phyloP scores from a whole-genome alignment of 2,797 vertebrate genomes.

The Bradypodion pumilum region DNA sequence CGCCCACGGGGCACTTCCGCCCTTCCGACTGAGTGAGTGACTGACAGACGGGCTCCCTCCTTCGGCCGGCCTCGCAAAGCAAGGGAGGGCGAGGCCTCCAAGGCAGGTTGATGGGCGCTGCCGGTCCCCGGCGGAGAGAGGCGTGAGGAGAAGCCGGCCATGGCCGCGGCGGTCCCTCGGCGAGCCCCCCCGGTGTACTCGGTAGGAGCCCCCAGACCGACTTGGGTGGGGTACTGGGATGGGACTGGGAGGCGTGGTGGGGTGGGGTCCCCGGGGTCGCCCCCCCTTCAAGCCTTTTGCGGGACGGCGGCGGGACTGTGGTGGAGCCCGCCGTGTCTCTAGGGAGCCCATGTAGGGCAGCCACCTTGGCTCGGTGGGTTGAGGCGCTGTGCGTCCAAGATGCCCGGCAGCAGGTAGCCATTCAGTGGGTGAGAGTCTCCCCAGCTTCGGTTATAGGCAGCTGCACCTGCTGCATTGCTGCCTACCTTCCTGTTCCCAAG shows the following conservation, averaged over 20 bases:
- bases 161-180: conserved; percentile 2
- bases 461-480: background rate
- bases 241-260: too few relatives aligned
- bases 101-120: conserved; percentile 33
- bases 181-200: conserved; percentile 56
- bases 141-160: background rate
- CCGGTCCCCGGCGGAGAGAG: background rate
- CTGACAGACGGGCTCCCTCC: background rate
- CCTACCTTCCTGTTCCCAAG: background rate
- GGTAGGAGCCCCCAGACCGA: conserved; percentile 37
- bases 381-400: too few relatives aligned
- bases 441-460: background rate
- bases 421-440: background rate
- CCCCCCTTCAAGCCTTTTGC: background rate
- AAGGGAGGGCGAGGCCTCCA: too few relatives aligned
- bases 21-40: conserved; percentile 6
- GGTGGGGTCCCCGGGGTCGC: too few relatives aligned
- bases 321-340: too few relatives aligned
- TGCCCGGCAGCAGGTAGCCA: background rate
- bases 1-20: conserved; percentile 25
- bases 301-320: too few relatives aligned
- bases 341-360: background rate
- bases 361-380: background rate
- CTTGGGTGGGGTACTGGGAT: too few relatives aligned
- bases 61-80: background rate